Conservation (phyloP, 2,113 vertebrate species). For the Hemibagrus wyckioides region DNA sequence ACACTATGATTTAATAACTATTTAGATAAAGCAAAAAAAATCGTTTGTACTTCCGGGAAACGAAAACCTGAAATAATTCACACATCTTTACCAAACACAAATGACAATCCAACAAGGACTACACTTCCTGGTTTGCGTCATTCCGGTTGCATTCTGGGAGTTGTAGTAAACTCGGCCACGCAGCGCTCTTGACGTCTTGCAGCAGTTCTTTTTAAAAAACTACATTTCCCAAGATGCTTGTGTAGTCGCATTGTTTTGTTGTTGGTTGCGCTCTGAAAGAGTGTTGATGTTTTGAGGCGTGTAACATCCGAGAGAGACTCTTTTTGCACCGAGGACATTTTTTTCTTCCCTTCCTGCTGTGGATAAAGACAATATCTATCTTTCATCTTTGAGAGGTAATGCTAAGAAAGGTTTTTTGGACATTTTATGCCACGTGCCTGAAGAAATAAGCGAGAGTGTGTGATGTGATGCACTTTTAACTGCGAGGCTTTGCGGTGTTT, state of each 20-base stretch:
- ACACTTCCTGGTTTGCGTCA: not conserved
- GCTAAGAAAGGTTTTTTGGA: not conserved
- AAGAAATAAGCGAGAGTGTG: not conserved
- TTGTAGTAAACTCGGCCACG: not conserved
- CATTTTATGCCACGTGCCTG: not conserved
- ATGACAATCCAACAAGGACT: not conserved
- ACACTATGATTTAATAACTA: no score
- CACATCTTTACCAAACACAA: not conserved
- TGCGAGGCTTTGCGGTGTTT: not conserved
- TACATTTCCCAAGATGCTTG: slow-evolving; percentile 20
- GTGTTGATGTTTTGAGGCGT: slow-evolving; percentile 43
- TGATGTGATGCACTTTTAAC: not conserved
- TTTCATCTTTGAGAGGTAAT: not conserved
- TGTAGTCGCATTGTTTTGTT: slow-evolving; percentile 2
- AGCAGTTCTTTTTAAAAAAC: not conserved
- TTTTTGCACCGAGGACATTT: slow-evolving; percentile 7
- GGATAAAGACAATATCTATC: not conserved
- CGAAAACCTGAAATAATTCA: not conserved
- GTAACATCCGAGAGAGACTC: not conserved
- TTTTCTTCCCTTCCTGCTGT: not conserved
- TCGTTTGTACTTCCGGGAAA: not conserved
- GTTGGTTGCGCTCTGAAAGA: not conserved
- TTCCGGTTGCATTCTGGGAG: not conserved
- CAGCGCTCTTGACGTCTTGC: rapidly evolving
- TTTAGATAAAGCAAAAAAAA: not conserved